Evolutionary conservation across 2,888 invertebrate genomes (phyloP).

Genomic region (Scaptomyza cyrtandrae): DNA sequence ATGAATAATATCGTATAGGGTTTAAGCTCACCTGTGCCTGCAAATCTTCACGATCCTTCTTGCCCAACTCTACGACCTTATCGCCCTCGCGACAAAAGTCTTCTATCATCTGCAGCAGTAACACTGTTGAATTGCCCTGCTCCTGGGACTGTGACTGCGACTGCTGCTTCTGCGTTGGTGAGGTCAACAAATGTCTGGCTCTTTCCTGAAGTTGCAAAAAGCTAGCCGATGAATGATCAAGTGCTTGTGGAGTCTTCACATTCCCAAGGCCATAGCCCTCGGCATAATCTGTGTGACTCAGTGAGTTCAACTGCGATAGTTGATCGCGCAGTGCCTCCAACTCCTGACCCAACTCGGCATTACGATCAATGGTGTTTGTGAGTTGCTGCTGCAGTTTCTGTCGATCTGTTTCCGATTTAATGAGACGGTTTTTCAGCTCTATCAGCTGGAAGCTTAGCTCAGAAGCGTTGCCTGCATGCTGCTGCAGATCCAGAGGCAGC

Average conservation of each 20-base stretch:
- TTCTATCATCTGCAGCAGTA: conserved; percentile 87
- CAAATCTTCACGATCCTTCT: conserved; percentile 89
- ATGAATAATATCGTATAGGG: background rate
- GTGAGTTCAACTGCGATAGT: conserved; percentile 83
- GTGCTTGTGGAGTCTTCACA: conserved; percentile 75
- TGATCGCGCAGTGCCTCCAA: conserved; percentile 84
- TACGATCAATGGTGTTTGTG: conserved; percentile 86
- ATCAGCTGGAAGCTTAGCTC: conserved; percentile 86
- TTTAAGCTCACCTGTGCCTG: conserved; percentile 88
- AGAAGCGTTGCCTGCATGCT: conserved; percentile 73
- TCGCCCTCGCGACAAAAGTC: conserved; percentile 87
- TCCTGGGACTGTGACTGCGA: conserved; percentile 58
- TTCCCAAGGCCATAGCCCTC: conserved; percentile 85
- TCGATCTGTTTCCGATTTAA: conserved; percentile 84
- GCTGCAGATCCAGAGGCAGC: conserved; percentile 82
- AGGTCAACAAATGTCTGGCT: conserved; percentile 82
- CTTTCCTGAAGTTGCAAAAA: conserved; percentile 83
- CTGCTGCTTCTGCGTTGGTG: conserved; percentile 71
- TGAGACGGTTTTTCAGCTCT: conserved; percentile 85
- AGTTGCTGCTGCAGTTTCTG: conserved; percentile 87
- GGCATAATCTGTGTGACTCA: conserved; percentile 85
- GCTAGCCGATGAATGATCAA: conserved; percentile 75
- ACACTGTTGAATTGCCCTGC: conserved; percentile 77
- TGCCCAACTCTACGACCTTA: conserved; percentile 88
- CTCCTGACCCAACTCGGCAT: conserved; percentile 86